Evolutionary conservation across 2,888 invertebrate species (phyloP), one percentile per base, ranked within the genome.

Genomic region (Empis stercorea): DNA sequence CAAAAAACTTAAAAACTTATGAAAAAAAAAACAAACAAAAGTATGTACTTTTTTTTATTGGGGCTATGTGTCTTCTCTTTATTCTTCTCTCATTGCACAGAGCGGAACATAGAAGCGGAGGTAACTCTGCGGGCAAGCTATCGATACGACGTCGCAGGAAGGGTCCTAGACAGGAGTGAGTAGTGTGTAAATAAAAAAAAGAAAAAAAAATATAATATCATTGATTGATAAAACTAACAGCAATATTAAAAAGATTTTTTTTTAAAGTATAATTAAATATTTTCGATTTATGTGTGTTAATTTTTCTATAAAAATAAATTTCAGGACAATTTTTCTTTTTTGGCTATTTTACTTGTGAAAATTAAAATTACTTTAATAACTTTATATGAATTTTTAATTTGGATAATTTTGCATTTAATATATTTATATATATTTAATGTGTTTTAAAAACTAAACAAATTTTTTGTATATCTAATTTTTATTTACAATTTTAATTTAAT

Each of bases 61-160:
- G 38, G 38, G 51, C 43, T 38, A 17, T 38, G 38, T 38, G 38
- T 38, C 3, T 34, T 38, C 16, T 38, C 16, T 37, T 37, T 37
- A 27, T 27, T 27, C 23, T n/a, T 27, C 23, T 27, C 23, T 27
- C 23, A 20, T 23, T 40, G 40, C 40, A 40, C 40, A 56, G 56
- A 54, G 53, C 55, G 50, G 56, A 56, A 47, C 55, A 52, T 45
- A 54, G 55, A 53, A 48, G 49, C 37, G 53, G 52, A 49, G 30
- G 46, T 38, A 52, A 51, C 51, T 46, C 50, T 45, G 56, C 53
- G 45, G 56, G 54, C 37, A 56, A 56, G 52, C 53, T 56, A 47
- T 56, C 56, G 14, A 56, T 56, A 46, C 51, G 55, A 37, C 54
- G 56, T 44, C 55, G 56, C 32, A 55, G 56, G 54, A 56, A 56